These are phyloP conservation scores for Macroglossus sobrinus DNA, from an alignment of 2,113 vertebrate species.

Conservation along the genomic window DNA sequence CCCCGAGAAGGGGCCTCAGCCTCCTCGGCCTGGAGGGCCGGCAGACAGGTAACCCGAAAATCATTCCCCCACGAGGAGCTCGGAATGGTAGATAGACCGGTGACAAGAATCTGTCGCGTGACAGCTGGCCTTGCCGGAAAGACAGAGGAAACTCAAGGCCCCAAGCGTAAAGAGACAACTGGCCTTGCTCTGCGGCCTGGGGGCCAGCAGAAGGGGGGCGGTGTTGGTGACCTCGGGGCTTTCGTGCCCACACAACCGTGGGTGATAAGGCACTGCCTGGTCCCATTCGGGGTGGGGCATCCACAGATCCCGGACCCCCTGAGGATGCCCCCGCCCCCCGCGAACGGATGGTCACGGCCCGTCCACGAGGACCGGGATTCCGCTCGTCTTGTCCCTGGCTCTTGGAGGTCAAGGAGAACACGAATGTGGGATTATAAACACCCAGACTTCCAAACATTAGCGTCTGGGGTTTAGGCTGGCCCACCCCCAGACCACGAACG, in stretches of 20 bases:
- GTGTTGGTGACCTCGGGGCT: neutral
- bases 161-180: neutral
- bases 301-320: neutral
- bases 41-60: neutral
- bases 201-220: fast-evolving
- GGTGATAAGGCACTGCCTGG: neutral
- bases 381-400: neutral
- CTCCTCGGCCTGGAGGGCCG: neutral
- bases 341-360: neutral
- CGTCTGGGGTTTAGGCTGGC: neutral
- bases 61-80: neutral
- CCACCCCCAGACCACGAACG: neutral
- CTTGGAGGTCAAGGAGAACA: neutral
- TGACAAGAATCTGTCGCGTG: neutral
- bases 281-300: neutral
- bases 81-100: neutral
- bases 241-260: neutral
- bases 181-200: neutral
- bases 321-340: fast-evolving
- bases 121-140: neutral
- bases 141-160: neutral
- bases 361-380: neutral
- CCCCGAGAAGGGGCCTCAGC: neutral
- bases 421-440: neutral
- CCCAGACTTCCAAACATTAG: neutral